A percentile compares a stretch with the other conserved stretches of the same genome.
These are phyloP conservation scores for Megathymus violae DNA, from an alignment of 1,140 invertebrate genomes.

Conservation along the genomic window DNA sequence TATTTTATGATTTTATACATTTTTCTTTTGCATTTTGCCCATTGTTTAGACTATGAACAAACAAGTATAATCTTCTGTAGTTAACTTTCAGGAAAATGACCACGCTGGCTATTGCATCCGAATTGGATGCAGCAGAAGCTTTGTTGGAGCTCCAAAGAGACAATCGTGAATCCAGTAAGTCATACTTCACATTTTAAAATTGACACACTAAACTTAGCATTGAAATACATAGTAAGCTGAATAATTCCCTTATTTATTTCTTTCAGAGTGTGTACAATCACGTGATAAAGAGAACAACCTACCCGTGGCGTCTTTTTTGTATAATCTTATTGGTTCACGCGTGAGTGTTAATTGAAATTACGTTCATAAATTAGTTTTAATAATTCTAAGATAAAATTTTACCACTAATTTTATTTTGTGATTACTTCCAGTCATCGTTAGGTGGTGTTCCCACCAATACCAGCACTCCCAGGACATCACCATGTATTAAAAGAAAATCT, in stretches of 20 bases:
- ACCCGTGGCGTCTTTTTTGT: constrained; percentile 16
- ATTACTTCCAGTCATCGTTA: constrained; percentile 5
- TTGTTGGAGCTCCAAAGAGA: constrained; percentile 41
- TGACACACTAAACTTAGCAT: too few species aligned
- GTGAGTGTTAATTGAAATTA: background rate
- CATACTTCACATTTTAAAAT: too few species aligned
- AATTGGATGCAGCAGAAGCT: constrained; percentile 41
- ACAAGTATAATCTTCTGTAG: too few species aligned
- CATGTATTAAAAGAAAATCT: constrained; percentile 5
- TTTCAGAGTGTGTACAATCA: constrained; percentile 17
- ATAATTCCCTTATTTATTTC: background rate
- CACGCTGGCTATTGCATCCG: constrained; percentile 9
- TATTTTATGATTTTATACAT: too few species aligned
- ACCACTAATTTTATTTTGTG: background rate
- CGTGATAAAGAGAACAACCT: constrained; percentile 5
- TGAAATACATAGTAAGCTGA: too few species aligned
- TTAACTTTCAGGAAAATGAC: constrained; percentile 8
- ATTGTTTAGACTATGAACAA: too few species aligned
- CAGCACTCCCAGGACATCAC: constrained; percentile 2
- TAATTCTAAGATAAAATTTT: too few species aligned
- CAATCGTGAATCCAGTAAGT: constrained; percentile 10
- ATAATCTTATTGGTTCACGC: constrained; percentile 17
- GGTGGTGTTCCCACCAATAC: constrained; percentile 2
- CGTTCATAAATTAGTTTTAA: background rate
- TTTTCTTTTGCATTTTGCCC: too few species aligned